phyloP scores from a whole-genome alignment of 2,113 vertebrate species.

The Anoplopoma fimbria region DNA sequence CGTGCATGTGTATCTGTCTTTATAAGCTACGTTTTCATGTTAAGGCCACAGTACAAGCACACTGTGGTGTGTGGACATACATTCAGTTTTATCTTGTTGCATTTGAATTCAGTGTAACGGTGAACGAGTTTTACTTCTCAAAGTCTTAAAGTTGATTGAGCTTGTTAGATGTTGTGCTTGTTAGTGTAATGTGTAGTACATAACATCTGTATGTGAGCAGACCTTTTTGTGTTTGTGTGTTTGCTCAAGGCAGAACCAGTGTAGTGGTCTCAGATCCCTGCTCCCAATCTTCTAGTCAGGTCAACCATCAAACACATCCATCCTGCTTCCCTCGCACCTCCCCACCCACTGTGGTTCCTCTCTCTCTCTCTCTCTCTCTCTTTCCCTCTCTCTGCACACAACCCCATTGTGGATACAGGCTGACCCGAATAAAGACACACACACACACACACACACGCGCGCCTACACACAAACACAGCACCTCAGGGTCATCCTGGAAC shows the following conservation, averaged over 20 bases:
- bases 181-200: conserved; percentile 23
- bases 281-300: conserved; percentile 98
- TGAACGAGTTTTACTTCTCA: conserved; percentile 10
- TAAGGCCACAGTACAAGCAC: conserved; percentile 4
- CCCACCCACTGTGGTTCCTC: conserved; percentile 66
- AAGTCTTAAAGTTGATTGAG: conserved; percentile 23
- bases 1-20: conserved; percentile 27
- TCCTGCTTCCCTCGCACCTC: conserved; percentile 82
- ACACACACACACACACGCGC: conserved; percentile 42
- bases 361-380: conserved; percentile 24
- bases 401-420: conserved; percentile 72
- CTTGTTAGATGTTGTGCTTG: conserved; percentile 16
- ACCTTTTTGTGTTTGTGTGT: conserved; percentile 60
- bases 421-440: conserved; percentile 71
- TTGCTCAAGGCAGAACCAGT: conserved; percentile 76
- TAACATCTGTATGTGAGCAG: conserved; percentile 56
- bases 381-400: conserved; percentile 49
- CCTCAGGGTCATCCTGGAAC: conserved; percentile 82
- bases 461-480: conserved; percentile 60
- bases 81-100: background rate
- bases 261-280: conserved; percentile 86
- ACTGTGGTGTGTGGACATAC: background rate
- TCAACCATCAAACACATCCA: conserved; percentile 96
- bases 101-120: conserved; percentile 3
- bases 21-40: conserved; percentile 8